Evolutionary conservation across 2,113 vertebrate genomes (phyloP).

Genomic region (Smithornis capensis): DNA sequence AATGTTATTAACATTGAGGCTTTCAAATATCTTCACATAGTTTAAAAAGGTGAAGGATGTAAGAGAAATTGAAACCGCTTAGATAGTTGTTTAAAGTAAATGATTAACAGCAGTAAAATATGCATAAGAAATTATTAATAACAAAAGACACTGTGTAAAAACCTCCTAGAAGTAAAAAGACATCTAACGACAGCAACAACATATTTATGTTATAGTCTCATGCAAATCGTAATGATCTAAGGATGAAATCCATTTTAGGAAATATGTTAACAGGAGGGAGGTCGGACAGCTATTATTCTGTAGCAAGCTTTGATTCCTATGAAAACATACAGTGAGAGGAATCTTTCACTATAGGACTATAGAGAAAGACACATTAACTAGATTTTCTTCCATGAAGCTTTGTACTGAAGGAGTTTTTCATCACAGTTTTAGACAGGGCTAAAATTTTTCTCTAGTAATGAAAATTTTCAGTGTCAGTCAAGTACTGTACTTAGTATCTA

Average conservation of each 20-base stretch:
- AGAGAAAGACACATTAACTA: neutral
- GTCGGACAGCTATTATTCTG: neutral
- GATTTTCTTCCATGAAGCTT: neutral
- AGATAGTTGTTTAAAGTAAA: neutral
- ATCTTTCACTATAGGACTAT: neutral
- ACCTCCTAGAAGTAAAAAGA: neutral
- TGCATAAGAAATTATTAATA: neutral
- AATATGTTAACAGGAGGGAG: neutral
- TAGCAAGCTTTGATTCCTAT: neutral
- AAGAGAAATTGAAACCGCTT: neutral
- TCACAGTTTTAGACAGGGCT: neutral
- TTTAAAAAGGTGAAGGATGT: neutral
- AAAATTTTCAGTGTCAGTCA: neutral
- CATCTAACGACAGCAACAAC: neutral
- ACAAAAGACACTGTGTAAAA: neutral
- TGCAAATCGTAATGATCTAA: neutral
- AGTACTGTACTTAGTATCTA: neutral
- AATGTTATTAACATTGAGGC: neutral
- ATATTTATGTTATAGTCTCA: neutral
- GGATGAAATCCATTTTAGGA: neutral
- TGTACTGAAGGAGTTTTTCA: neutral
- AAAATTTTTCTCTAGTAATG: slow-evolving; percentile 2
- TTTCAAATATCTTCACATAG: neutral
- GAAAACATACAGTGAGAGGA: neutral
- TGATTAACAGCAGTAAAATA: neutral